These are phyloP conservation scores for Agapostemon virescens DNA, from an alignment of 2,888 invertebrate species.

Conservation along the genomic window DNA sequence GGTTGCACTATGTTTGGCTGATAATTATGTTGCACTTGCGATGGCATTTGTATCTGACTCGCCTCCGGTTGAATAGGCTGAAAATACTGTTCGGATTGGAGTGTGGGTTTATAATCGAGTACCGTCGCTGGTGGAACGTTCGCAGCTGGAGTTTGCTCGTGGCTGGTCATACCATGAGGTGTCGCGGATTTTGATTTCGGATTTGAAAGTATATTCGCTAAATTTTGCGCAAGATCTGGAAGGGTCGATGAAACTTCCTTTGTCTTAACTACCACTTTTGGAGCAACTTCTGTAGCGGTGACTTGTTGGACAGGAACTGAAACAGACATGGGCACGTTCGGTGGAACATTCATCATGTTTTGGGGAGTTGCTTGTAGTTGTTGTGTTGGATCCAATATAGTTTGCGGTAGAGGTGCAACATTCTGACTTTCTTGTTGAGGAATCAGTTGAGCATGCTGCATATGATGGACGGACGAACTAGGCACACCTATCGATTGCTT, in stretches of 20 bases:
- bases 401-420: conserved; percentile 56
- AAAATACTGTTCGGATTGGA: conserved; percentile 76
- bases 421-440: conserved; percentile 55
- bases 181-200: conserved; percentile 77
- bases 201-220: conserved; percentile 79
- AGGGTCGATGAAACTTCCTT: conserved; percentile 78
- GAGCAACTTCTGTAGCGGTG: conserved; percentile 52
- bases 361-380: conserved; percentile 61
- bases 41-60: conserved; percentile 64
- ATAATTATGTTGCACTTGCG: conserved; percentile 67
- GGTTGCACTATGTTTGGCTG: conserved; percentile 57
- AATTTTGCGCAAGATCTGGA: conserved; percentile 78
- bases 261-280: conserved; percentile 70
- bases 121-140: conserved; percentile 45
- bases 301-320: conserved; percentile 61
- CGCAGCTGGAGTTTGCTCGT: conserved; percentile 62
- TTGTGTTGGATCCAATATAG: conserved; percentile 50
- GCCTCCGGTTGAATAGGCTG: conserved; percentile 77
- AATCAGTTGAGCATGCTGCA: conserved; percentile 60
- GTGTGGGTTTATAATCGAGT: conserved; percentile 58
- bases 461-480: conserved; percentile 45
- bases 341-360: conserved; percentile 55
- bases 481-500: conserved; percentile 56
- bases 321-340: conserved; percentile 49
- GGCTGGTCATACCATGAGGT: conserved; percentile 68